Conservation (phyloP, 53 echinoderm and acorn worm species). For the Luidia sarsii region DNA sequence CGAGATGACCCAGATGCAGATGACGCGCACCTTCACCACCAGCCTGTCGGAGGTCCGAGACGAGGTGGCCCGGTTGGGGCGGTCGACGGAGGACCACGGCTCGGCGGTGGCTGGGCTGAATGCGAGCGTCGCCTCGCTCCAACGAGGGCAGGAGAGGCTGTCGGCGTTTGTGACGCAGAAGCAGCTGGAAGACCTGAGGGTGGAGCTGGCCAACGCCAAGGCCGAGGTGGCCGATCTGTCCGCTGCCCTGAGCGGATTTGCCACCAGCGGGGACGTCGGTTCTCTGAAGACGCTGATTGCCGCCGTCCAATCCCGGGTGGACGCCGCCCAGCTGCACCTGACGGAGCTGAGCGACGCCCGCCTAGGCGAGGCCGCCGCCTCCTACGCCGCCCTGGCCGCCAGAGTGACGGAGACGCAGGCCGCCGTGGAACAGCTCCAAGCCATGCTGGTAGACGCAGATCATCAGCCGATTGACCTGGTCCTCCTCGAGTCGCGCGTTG, state of each 20-base stretch:
- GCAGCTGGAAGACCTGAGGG: conserved; percentile 17
- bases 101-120: conserved; percentile 17
- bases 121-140: conserved; percentile 12
- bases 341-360: conserved; percentile 20
- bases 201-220: conserved; percentile 5
- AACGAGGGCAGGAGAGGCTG: conserved; percentile 34
- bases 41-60: conserved; percentile 15
- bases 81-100: not conserved
- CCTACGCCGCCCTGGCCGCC: conserved; percentile 10
- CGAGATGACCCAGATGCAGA: conserved; percentile 34
- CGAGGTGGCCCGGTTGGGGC: conserved; percentile 1
- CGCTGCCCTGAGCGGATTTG: conserved; percentile 26
- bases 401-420: conserved; percentile 47
- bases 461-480: conserved; percentile 9
- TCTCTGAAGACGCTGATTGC: not conserved
- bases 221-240: not conserved
- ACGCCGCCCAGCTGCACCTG: conserved; percentile 8
- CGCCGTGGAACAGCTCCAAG: conserved; percentile 52
- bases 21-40: conserved; percentile 18
- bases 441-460: conserved; percentile 12
- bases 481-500: conserved; percentile 27
- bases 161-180: conserved; percentile 10
- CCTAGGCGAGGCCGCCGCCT: not conserved
- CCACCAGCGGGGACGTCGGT: conserved; percentile 3
- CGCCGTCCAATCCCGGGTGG: conserved; percentile 1